Base-by-base conservation (phyloP, 2,888 invertebrate species). In the Eupithecia centaureata region DNA sequence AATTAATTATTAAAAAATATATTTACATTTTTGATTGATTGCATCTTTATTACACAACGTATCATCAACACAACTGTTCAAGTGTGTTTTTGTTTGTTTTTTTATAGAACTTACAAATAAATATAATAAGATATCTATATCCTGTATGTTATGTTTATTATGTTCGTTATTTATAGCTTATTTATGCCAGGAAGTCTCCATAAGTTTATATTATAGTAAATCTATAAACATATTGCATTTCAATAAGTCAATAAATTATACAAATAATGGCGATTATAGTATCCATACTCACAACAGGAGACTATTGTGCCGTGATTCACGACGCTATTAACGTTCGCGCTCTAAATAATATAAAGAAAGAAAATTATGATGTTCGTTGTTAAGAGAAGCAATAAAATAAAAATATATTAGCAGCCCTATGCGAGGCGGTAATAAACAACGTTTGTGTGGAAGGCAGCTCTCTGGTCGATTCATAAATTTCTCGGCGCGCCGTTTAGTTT, bases 391-490 rank as follows among this genome's bases (percentile, higher is more conserved):
- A 83, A 84, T 86, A 83, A 87, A 88, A 86, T 85, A 82, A 82
- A 85, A 86, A 85, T 86, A 85, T 82, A 87, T 85, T 85, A 85
- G 86, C 83, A 91, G 80, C 92, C 92, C 92, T 91, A 86, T 75
- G 79, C 79, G 81, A 76, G 80, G 77, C 74, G 70, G 87, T 83
- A 83, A 91, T 92, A 92, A 92, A 93, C 91, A 89, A 92, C 87
- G 88, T 91, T 90, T 89, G 91, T 90, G 90, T 90, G 87, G 92
- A 92, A 91, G 91, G 91, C 91, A 90, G 86, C 87, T 87, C 86
- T 83, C 82, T 75, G 81, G 84, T 82, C 85, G 90, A 90, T 91
- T 91, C 91, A 92, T 92, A 92, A 92, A 92, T 91, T 90, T 88
- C 82, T 83, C 86, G 81, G 87, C 89, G 89, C 87, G 88, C 87